Evolutionary conservation across 2,888 invertebrate genomes (phyloP).

Genomic region (Ptilodon capucinus): DNA sequence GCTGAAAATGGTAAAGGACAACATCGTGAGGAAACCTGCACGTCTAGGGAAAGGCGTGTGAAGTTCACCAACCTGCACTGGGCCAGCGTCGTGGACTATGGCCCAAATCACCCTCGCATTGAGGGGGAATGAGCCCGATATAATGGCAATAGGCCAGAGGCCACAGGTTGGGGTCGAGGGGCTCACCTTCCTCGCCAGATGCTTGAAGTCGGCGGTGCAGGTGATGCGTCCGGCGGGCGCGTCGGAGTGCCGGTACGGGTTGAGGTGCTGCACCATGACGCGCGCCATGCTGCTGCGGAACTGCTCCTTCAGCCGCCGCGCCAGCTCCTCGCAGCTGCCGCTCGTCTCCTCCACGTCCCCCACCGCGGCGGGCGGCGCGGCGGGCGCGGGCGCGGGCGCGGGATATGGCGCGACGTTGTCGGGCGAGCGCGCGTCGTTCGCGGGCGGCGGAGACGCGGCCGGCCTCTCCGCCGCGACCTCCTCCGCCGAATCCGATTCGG

Average conservation of each 20-base stretch:
- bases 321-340: slow-evolving; percentile 56
- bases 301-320: slow-evolving; percentile 91
- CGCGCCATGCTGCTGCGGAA: slow-evolving; percentile 91
- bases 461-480: slow-evolving; percentile 19
- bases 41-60: no score
- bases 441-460: not conserved
- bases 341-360: slow-evolving; percentile 5
- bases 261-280: slow-evolving; percentile 93
- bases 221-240: slow-evolving; percentile 93
- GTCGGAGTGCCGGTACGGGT: slow-evolving; percentile 92
- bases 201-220: slow-evolving; percentile 96
- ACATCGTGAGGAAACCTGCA: no score
- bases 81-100: no score
- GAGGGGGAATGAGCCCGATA: no score
- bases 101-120: no score
- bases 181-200: slow-evolving; percentile 94
- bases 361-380: slow-evolving; percentile 35
- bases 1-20: no score
- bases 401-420: slow-evolving; percentile 6
- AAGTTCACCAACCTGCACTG: no score
- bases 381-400: slow-evolving; percentile 2
- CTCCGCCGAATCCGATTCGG: slow-evolving; percentile 10
- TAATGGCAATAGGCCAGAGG: no score
- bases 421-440: slow-evolving; percentile 4
- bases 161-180: no score